Conservation (phyloP, 2,888 invertebrate genomes). For the Exephanes ischioxanthus region DNA sequence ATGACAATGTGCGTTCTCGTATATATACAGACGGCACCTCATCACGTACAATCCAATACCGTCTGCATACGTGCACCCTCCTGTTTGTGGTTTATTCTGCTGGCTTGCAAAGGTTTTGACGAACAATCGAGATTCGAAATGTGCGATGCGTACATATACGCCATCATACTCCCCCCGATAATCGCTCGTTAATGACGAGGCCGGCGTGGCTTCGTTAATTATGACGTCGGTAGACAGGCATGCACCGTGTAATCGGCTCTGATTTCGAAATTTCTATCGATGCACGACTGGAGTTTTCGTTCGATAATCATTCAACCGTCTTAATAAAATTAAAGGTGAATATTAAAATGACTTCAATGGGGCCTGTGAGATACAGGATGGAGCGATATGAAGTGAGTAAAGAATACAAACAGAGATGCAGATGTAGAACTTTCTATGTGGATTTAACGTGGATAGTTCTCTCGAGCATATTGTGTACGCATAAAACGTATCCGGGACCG, state of each 20-base stretch:
- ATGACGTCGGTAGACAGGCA: constrained; percentile 26
- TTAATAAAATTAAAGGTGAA: neutral
- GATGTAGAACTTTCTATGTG: neutral
- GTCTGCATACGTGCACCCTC: constrained; percentile 4
- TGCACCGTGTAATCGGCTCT: neutral
- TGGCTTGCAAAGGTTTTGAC: constrained; percentile 33
- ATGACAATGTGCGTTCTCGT: neutral
- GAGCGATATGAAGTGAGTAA: neutral
- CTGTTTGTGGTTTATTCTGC: constrained; percentile 18
- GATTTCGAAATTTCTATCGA: constrained; percentile 5
- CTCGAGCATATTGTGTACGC: neutral
- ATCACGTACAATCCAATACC: neutral
- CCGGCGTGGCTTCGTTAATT: constrained; percentile 34
- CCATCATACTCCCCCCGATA: constrained; percentile 26
- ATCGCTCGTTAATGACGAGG: constrained; percentile 59
- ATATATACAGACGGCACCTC: neutral
- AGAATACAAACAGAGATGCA: neutral
- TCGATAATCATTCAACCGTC: constrained; percentile 30
- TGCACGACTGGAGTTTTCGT: constrained; percentile 28
- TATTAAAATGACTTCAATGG: neutral
- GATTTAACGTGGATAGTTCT: neutral
- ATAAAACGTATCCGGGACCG: neutral
- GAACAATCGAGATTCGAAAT: constrained; percentile 40
- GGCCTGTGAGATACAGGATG: neutral
- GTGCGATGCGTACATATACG: neutral